Conservation (phyloP, 2,888 invertebrate species). For the Caenorhabditis sp. region DNA sequence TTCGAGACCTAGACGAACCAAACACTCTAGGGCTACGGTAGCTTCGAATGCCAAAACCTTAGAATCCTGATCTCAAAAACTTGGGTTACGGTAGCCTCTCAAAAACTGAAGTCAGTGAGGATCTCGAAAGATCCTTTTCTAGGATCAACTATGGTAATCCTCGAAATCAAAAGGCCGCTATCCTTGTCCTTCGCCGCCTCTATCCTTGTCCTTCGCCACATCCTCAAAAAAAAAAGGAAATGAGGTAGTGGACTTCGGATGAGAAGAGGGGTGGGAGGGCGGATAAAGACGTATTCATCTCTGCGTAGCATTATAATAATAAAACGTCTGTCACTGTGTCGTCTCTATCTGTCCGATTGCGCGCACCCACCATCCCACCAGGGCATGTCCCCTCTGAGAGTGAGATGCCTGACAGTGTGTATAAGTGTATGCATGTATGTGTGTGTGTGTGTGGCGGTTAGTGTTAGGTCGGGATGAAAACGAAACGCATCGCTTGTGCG, state of each 20-base stretch:
- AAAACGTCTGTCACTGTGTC: slow-evolving; percentile 45
- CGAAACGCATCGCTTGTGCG: slow-evolving; percentile 54
- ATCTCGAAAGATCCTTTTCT: background rate
- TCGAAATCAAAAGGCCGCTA: slow-evolving; percentile 3
- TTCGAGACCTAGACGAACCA: too few species aligned
- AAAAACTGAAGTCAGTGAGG: background rate
- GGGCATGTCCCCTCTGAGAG: slow-evolving; percentile 37
- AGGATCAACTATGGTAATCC: background rate
- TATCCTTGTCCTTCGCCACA: slow-evolving; percentile 6
- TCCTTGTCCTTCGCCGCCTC: slow-evolving; percentile 6
- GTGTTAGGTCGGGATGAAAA: slow-evolving; percentile 64
- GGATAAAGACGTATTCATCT: slow-evolving; percentile 45
- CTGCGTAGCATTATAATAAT: slow-evolving; percentile 44
- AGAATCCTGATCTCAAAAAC: background rate
- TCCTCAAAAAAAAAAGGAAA: slow-evolving; percentile 29
- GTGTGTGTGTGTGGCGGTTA: slow-evolving; percentile 43
- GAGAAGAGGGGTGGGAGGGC: slow-evolving; percentile 21
- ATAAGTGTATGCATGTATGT: slow-evolving; percentile 34
- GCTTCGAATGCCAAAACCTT: background rate
- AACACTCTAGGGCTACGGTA: background rate
- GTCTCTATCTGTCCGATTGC: slow-evolving; percentile 47
- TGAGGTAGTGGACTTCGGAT: slow-evolving; percentile 31
- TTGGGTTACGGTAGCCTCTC: background rate
- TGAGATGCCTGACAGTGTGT: slow-evolving; percentile 47
- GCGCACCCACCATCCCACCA: slow-evolving; percentile 29